Conservation (phyloP, 2,113 vertebrate genomes). For the Bubo bubo region DNA sequence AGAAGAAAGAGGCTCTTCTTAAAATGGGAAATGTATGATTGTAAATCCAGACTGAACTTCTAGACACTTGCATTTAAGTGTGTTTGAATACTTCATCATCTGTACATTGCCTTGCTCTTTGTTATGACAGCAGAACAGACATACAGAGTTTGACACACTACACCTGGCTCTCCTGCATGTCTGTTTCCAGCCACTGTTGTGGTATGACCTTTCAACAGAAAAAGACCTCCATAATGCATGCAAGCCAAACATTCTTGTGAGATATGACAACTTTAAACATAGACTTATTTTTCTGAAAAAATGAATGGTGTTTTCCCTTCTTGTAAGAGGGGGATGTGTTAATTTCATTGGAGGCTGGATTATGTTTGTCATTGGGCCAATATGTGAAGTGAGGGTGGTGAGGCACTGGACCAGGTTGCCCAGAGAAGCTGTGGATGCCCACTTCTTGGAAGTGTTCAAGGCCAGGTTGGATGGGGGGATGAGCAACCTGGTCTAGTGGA, state of each 20-base stretch:
- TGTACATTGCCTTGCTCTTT: background rate
- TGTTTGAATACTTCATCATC: background rate
- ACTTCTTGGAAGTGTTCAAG: background rate
- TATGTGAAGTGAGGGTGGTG: background rate
- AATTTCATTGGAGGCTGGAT: background rate
- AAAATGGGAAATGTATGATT: background rate
- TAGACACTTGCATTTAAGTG: background rate
- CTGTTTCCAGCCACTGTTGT: background rate
- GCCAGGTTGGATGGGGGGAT: background rate
- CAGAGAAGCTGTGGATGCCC: background rate
- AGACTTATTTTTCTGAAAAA: background rate
- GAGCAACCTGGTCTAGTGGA: background rate
- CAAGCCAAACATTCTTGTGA: background rate
- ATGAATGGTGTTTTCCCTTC: fast-evolving
- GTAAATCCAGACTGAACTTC: background rate
- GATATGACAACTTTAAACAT: background rate
- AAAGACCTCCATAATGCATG: background rate
- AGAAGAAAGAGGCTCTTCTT: background rate
- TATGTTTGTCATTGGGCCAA: background rate
- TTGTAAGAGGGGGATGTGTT: background rate
- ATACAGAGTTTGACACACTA: background rate
- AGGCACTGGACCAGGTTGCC: background rate
- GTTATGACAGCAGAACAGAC: background rate
- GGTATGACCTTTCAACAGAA: background rate
- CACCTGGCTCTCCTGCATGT: fast-evolving